Base-by-base conservation (phyloP, 2,797 vertebrate species). In the Pogonophryne albipinna region DNA sequence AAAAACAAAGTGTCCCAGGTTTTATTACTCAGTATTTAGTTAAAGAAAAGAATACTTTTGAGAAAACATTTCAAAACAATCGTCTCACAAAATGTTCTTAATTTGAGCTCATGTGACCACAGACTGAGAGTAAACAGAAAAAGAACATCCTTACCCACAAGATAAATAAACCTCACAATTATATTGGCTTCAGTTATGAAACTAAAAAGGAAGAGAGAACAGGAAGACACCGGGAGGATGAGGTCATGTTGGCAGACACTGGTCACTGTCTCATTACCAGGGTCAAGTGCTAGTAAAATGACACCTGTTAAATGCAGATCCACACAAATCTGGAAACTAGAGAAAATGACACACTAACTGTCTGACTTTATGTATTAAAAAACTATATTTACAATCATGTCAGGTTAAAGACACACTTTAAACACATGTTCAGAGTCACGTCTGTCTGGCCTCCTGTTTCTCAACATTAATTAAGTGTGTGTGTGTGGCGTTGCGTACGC, bases 361-460 rank as follows among this genome's bases (percentile, higher is more conserved):
- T 52, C 46, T 71, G 71, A 66, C 19, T 69, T 77, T 4, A 56
- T 45, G 27, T 38, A 46, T 47, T 61, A 49, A 82, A 71, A 41
- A 44, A 64, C 46, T 19, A 14, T n/a, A 70, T n/a, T 20, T 19
- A 52, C 51, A 41, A 62, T 74, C 66, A 85, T 47, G n/a, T 81
- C 34, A 41, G 17, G 27, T 47, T 55, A 27, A 80, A 76, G 82
- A 71, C 68, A 16, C 71, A 63, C 20, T 74, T 86, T 84, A 84
- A 84, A 71, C 50, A 66, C 51, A 47, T n/a, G 81, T 74, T 76
- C 59, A 81, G 78, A 64, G 34, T 38, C 34, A 71, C 68, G 86
- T 80, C 76, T 85, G 89, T 84, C 81, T 88, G 78, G 67, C 45
- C 62, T 77, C 19, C 59, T 72, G 71, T 55, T 74, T 80, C 76